phyloP scores from a whole-genome alignment of 2,113 vertebrate genomes.

The Canis aureus region DNA sequence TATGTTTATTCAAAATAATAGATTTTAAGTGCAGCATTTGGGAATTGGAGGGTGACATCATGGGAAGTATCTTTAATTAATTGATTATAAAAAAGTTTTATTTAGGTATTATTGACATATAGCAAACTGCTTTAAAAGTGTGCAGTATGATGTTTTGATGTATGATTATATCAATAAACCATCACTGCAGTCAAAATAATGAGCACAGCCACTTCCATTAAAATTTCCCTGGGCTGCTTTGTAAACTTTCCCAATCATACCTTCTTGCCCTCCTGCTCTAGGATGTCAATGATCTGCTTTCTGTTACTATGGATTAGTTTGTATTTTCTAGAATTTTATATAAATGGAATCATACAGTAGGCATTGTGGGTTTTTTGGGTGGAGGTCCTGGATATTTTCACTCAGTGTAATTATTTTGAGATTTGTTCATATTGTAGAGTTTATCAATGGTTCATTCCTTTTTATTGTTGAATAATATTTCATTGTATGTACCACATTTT shows the following conservation, averaged over 20 bases:
- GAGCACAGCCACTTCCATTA: background rate
- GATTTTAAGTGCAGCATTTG: background rate
- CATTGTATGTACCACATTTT: background rate
- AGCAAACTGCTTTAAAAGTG: background rate
- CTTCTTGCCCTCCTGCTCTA: background rate
- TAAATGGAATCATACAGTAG: background rate
- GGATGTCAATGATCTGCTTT: background rate
- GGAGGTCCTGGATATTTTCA: background rate
- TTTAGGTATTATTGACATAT: slow-evolving; percentile 7
- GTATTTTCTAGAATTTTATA: background rate
- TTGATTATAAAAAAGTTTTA: background rate
- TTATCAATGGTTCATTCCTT: background rate
- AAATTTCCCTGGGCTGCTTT: background rate
- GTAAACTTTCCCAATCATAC: background rate
- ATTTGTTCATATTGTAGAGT: background rate
- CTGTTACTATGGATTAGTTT: background rate
- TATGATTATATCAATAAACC: background rate
- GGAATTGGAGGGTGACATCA: background rate
- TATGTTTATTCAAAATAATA: background rate
- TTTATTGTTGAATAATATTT: background rate
- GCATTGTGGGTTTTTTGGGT: background rate
- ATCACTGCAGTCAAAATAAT: background rate
- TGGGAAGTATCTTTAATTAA: background rate
- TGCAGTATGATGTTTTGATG: background rate
- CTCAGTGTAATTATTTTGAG: slow-evolving; percentile 10